phyloP scores from a whole-genome alignment of 2,888 invertebrate genomes.

The Amphiduros pacificus region DNA sequence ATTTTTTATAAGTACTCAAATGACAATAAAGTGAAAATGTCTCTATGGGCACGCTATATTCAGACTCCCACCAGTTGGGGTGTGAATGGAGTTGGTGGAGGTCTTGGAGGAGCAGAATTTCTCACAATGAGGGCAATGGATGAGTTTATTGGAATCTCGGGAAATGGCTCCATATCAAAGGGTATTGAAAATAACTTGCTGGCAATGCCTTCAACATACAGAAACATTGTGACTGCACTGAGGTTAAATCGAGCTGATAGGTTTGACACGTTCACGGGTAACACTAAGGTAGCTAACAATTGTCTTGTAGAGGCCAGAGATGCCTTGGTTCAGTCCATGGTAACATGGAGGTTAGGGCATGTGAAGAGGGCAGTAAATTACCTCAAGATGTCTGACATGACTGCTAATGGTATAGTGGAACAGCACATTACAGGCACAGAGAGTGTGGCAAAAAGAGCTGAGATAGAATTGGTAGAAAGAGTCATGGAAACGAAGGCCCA shows the following conservation, averaged over 20 bases:
- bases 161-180: constrained; percentile 7
- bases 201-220: constrained; percentile 4
- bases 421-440: not conserved
- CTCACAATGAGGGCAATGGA: constrained; percentile 9
- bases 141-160: constrained; percentile 9
- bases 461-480: constrained; percentile 6
- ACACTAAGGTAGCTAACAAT: not conserved
- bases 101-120: constrained; percentile 10
- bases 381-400: not conserved
- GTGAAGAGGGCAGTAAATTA: constrained; percentile 7
- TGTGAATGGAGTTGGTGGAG: constrained; percentile 10
- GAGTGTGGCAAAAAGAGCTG: not conserved
- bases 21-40: not conserved
- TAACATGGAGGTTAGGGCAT: constrained; percentile 9
- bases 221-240: not conserved
- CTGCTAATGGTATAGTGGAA: constrained; percentile 9
- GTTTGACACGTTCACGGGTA: constrained; percentile 7
- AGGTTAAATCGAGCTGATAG: not conserved
- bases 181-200: not conserved
- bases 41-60: constrained; percentile 2
- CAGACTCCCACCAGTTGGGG: constrained; percentile 12
- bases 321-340: constrained; percentile 6
- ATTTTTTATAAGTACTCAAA: constrained; percentile 8
- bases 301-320: constrained; percentile 3
- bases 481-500: constrained; percentile 14